Base-by-base conservation (phyloP, 2,113 vertebrate genomes). In the Erythrolamprus reginae region DNA sequence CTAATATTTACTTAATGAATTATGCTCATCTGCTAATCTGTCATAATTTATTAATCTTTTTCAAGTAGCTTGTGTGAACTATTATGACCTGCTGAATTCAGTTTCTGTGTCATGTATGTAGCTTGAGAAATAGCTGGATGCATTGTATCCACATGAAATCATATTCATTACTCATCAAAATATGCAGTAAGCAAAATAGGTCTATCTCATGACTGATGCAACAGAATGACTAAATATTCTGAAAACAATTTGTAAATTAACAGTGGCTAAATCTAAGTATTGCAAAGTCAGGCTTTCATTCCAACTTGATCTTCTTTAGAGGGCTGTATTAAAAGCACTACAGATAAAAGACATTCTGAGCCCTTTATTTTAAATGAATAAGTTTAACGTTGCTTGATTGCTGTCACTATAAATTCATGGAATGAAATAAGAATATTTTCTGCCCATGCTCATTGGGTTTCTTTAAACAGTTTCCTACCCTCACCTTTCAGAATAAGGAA, bases 41-140 rank as follows among this genome's bases (percentile, higher is more conserved):
- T 88, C 47, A 45, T 52, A 38, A 55, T 82, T 1, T 5, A 4
- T 42, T 88, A 65, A 15, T 33, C 65, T 89, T 42, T 21, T 24
- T 89, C 52, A 12, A 13, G 21, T 3, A 48, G n/a, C 86, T 91
- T 1, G 0, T 38, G 50, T 3, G 28, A 24, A 1, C 0, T 10
- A 4, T 82, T 38, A 9, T 53, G 93, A 88, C 85, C 90, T 90
- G 58, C 61, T 93, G 89, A 95, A 70, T 90, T 87, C 70, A 51
- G 21, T 38, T 28, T 0, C 56, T 56, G 56, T 1, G 15, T 24
- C 4, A 1, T 47, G 2, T 47, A 4, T 48, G 28, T 92, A 92
- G 94, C 65, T 52, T 88, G 0, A 45, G 85, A 90, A 91, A 82
- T 58, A 95, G 17, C 77, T 89, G 21, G 77, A 38, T 92, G 15